Conservation (phyloP, 2,113 vertebrate genomes). For the Pampusana beccarii region DNA sequence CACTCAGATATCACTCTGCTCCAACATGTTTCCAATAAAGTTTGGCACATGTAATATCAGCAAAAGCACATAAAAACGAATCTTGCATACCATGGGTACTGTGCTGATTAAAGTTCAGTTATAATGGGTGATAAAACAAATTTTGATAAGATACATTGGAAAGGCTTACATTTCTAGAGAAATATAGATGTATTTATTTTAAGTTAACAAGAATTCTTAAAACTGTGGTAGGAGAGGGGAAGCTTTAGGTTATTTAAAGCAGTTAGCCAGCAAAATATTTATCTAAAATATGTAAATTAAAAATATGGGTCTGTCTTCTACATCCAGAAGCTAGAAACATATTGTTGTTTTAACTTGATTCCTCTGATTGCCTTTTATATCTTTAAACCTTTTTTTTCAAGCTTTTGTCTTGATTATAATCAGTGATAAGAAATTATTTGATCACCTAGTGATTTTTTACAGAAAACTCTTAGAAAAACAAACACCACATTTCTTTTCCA, state of each 20-base stretch:
- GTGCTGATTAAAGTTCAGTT: background rate
- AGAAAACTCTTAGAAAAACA: background rate
- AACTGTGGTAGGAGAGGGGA: background rate
- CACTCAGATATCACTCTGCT: background rate
- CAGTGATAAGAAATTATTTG: background rate
- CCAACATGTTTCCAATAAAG: background rate
- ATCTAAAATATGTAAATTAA: background rate
- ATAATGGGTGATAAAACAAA: background rate
- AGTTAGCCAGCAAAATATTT: background rate
- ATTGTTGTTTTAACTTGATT: background rate
- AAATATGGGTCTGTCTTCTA: background rate
- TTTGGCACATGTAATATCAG: background rate
- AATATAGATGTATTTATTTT: background rate
- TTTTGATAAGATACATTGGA: background rate
- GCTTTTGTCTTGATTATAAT: background rate
- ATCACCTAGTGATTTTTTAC: background rate
- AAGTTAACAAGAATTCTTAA: background rate
- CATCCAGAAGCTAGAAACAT: background rate
- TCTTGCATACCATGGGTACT: background rate
- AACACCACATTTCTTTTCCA: background rate
- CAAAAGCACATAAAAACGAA: background rate
- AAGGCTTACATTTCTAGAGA: background rate
- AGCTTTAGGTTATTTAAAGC: background rate
- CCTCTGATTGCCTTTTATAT: background rate
- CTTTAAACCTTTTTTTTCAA: background rate